phyloP scores from a whole-genome alignment of 1,140 invertebrate genomes.

The Mactra quadrangularis region DNA sequence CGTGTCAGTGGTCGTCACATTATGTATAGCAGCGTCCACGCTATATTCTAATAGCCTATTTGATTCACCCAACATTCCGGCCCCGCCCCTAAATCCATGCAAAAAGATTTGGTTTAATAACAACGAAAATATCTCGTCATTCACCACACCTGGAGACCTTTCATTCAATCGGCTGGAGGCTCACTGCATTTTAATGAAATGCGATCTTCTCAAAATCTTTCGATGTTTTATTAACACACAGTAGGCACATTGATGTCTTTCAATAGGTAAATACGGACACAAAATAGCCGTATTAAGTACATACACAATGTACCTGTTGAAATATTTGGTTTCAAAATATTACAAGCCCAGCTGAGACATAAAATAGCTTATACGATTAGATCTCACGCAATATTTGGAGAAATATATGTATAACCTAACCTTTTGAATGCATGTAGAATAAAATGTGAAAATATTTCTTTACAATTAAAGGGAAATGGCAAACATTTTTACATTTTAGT shows the following conservation, averaged over 20 bases:
- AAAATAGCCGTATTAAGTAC: too few relatives aligned
- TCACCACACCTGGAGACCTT: constrained; percentile 45
- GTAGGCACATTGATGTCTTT: background rate
- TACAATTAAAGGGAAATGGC: too few relatives aligned
- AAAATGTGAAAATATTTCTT: too few relatives aligned
- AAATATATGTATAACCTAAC: too few relatives aligned
- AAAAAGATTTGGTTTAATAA: constrained; percentile 20
- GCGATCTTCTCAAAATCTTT: constrained; percentile 17
- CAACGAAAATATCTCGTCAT: background rate
- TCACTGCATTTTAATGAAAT: constrained; percentile 52
- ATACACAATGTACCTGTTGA: too few relatives aligned
- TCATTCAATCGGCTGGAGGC: background rate
- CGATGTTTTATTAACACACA: constrained; percentile 40
- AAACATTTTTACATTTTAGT: too few relatives aligned
- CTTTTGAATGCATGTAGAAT: too few relatives aligned
- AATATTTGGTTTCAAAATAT: too few relatives aligned
- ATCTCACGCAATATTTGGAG: too few relatives aligned
- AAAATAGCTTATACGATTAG: too few relatives aligned
- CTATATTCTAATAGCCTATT: background rate
- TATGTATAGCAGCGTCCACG: constrained; percentile 34
- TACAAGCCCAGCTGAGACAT: too few relatives aligned
- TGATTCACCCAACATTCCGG: constrained; percentile 3
- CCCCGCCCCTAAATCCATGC: constrained; percentile 31
- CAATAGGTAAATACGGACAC: too few relatives aligned
- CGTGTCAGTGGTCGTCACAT: background rate